Base-by-base conservation (phyloP, 2,113 vertebrate genomes). In the Tachuris rubrigastra region DNA sequence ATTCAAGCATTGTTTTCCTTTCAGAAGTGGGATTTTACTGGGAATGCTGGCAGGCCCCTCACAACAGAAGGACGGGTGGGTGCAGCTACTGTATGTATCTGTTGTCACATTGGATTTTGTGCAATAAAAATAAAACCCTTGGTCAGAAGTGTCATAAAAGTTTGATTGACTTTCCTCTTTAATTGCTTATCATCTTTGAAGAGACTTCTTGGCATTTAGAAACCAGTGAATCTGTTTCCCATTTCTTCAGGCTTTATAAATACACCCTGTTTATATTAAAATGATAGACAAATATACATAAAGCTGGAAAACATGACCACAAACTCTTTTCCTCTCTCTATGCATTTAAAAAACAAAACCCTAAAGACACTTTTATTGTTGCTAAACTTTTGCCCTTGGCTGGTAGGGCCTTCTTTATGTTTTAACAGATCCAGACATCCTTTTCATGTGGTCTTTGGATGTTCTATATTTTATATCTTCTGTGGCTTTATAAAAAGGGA, bases 261-360 rank as follows among this genome's bases (percentile, higher is more conserved):
- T 98, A 97, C 69, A 98, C 93, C 92, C 97, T 97, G 95, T 98
- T 98, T 98, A 96, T 97, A 98, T 97, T 98, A 98, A 98, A 97
- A 97, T 97, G 95, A 97, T 98, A 97, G 94, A 97, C 96, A 98
- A 97, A 97, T 98, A 97, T 95, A 97, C 89, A 98, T 97, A 96
- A 97, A 97, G 85, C 97, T 98, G 94, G 96, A 97, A 98, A 98
- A 98, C 96, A 98, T 95, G 92, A 97, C 97, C 97, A 97, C 97
- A 97, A 95, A 96, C 97, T 97, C 96, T 96, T 96, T 96, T 84
- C 72, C 85, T 90, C 93, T 96, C 78, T 95, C 95, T 95, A 71
- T 80, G 85, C 87, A 74, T 87, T 85, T 63, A 62, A 94, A 93
- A 68, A 71, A 56, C 46, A 74, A 59, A 81, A 87, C 39, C 88